Base-by-base conservation (phyloP, 2,113 vertebrate genomes). In the Clinocottus analis region DNA sequence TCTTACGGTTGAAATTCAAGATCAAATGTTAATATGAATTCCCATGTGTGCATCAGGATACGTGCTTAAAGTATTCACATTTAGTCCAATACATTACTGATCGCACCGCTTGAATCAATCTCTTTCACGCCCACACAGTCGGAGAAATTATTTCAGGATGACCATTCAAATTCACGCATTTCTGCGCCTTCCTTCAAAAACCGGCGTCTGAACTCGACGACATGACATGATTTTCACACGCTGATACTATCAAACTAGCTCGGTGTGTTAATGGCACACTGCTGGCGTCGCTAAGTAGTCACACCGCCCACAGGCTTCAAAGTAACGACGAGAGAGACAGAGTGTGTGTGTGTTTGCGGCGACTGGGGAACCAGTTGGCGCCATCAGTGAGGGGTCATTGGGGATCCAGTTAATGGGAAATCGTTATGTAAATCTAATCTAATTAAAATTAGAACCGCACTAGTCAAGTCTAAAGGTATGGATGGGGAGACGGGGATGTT, bases 361-460 rank as follows among this genome's bases (percentile, higher is more conserved):
- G 43, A 78, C 62, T 27, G 53, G 84, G 82, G 72, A 85, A 86
- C 71, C 82, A 83, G 79, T 93, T 91, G 87, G 77, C 58, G 6
- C 83, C 76, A 72, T 85, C 84, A 84, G 77, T 43, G 41, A 63
- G 73, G 49, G 80, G 85, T 92, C 88, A 64, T 79, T 11, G 10
- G 87, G 84, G 91, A 93, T 7, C 62, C n/a, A 45, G 79, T 85
- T 93, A 94, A 93, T 91, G 86, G 87, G 82, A 89, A 91, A 89
- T 87, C 68, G 56, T 94, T 93, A 93, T 91, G 89, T 87, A 93
- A 94, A 94, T 92, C 87, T 85, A 90, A 75, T 86, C 89, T 88
- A 94, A 95, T 93, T 93, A 91, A 90, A 93, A 92, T 85, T 74
- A 85, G 78, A 87, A 58, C 62, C 56, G 35, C 72, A 76, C 71